Evolutionary conservation across 2,888 invertebrate genomes (phyloP).

Genomic region (Ophioninae sp.): DNA sequence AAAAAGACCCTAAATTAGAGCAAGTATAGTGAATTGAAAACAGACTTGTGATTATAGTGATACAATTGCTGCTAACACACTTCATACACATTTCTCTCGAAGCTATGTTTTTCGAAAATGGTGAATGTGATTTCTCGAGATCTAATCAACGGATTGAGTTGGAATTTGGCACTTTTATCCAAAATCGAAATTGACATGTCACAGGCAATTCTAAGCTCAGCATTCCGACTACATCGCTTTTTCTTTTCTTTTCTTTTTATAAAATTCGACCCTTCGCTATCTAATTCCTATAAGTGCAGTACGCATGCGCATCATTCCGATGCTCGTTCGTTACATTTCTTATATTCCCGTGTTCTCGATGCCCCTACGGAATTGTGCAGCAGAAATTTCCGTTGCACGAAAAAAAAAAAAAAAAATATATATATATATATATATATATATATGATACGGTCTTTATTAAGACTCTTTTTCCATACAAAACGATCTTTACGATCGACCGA

Average conservation of each 20-base stretch:
- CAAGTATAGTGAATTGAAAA: too few relatives aligned
- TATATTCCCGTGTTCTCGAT: slow-evolving; percentile 25
- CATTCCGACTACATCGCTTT: neutral
- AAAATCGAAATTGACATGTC: neutral
- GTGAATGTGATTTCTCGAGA: too few relatives aligned
- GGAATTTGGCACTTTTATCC: too few relatives aligned
- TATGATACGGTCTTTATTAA: slow-evolving; percentile 58
- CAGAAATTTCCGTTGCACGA: slow-evolving; percentile 49
- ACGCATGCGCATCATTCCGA: neutral
- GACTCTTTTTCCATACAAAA: slow-evolving; percentile 57
- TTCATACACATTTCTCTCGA: too few relatives aligned
- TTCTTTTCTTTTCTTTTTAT: neutral
- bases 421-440: slow-evolving; percentile 22
- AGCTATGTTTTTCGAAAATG: too few relatives aligned
- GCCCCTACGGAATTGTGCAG: slow-evolving; percentile 34
- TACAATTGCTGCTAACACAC: too few relatives aligned
- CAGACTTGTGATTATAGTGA: too few relatives aligned
- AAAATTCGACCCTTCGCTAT: slow-evolving; percentile 12
- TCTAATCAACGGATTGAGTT: too few relatives aligned
- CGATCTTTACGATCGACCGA: slow-evolving; percentile 54
- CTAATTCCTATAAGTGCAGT: neutral
- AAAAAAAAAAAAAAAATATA: slow-evolving; percentile 16
- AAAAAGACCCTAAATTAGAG: too few relatives aligned
- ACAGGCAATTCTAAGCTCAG: neutral
- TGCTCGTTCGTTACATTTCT: slow-evolving; percentile 40